phyloP scores from a whole-genome alignment of 2,113 vertebrate species.

The Scopus umbretta region DNA sequence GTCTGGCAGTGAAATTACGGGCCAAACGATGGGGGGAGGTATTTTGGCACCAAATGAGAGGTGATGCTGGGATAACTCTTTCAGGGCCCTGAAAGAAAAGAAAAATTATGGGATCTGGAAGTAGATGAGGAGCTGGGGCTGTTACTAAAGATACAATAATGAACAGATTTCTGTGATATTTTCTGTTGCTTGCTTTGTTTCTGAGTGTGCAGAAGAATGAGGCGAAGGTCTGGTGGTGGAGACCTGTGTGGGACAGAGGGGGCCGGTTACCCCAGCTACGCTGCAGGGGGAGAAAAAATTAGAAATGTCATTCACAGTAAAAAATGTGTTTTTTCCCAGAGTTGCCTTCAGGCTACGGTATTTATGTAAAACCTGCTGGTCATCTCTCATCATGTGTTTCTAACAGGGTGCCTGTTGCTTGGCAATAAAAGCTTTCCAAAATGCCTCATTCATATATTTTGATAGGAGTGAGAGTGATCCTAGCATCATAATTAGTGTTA shows the following conservation, averaged over 20 bases:
- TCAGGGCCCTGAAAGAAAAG: not conserved
- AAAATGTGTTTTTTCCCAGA: not conserved
- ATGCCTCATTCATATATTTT: not conserved
- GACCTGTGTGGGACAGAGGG: constrained; percentile 37
- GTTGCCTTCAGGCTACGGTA: not conserved
- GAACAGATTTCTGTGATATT: not conserved
- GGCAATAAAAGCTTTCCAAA: constrained; percentile 48
- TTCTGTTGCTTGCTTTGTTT: not conserved
- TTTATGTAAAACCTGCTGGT: constrained; percentile 24
- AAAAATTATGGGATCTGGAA: not conserved
- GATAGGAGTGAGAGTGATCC: constrained; percentile 5
- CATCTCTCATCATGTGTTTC: not conserved
- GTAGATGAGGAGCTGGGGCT: not conserved
- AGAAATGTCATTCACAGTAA: not conserved
- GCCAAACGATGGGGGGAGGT: not conserved
- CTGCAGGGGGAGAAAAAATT: not conserved
- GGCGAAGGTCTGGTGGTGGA: not conserved
- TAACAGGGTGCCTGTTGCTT: constrained; percentile 48
- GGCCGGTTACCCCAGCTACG: constrained; percentile 21
- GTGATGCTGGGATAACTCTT: not conserved
- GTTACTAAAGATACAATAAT: not conserved
- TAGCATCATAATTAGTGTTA: not conserved
- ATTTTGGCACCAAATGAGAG: not conserved
- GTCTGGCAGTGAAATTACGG: not conserved
- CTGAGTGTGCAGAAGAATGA: not conserved